Evolutionary conservation across 2,113 vertebrate species (phyloP), one percentile per base, ranked within the genome.

Genomic region (Menidia beryllina): DNA sequence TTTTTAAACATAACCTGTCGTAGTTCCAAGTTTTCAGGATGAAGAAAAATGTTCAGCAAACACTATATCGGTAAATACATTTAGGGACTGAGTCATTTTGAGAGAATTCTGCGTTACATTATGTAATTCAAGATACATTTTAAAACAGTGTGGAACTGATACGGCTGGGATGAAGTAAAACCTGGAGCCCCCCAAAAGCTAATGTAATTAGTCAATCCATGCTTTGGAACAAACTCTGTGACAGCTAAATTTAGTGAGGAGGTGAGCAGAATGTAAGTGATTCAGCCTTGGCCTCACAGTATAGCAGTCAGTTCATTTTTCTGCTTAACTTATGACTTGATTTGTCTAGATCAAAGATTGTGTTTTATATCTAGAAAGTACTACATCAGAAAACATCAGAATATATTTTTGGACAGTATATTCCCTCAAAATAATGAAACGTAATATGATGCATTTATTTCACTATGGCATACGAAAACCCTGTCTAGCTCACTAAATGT

Each of bases 401-500:
- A 70, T 55, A 5, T 49, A 30, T 15, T 10, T 19, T 19, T 45
- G 19, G 5, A 45, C 11, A 61, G 47, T 52, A 43, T 47, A 54
- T 24, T 43, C 50, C 25, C 12, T 13, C n/a, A 21, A 23, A 62
- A 26, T 39, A 38, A 43, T 55, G 11, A 50, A 72, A 72, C n/a
- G 17, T 25, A 43, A 52, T 48, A 13, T 45, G 39, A 38, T 34
- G 47, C 26, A 43, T 77, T 76, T 66, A 58, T 73, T 61, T 45
- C 20, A 59, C 20, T 25, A 20, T 21, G 59, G 53, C 56, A n/a
- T 65, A 67, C 19, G n/a, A 54, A 75, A 81, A 64, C 48, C 60
- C 30, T 72, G 59, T 81, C 48, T 21, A 62, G 26, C 26, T 24
- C 21, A 69, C 20, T n/a, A 61, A 23, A 79, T 64, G 49, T 64